Conservation (phyloP, 1,140 invertebrate genomes). For the Palaemon carinicauda region DNA sequence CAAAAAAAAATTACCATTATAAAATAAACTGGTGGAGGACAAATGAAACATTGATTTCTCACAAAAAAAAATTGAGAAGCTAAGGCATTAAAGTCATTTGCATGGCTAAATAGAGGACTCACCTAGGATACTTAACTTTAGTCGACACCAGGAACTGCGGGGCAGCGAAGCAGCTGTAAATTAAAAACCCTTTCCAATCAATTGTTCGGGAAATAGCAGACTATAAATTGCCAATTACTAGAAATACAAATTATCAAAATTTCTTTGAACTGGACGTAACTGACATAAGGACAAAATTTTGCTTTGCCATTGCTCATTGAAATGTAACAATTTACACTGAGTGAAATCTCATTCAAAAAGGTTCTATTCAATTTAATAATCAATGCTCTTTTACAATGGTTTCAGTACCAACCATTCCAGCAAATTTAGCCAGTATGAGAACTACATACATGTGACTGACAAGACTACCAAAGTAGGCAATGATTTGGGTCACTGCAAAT, state of each 20-base stretch:
- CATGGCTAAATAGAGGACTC: conserved; percentile 37
- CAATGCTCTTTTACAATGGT: too few species aligned
- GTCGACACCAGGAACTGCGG: background rate
- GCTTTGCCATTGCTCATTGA: too few species aligned
- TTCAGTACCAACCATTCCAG: background rate
- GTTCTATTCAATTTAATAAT: too few species aligned
- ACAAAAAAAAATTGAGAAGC: background rate
- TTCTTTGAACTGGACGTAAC: background rate
- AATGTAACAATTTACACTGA: background rate
- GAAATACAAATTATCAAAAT: background rate
- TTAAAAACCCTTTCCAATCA: conserved; percentile 52
- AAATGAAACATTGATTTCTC: too few species aligned
- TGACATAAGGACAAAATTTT: too few species aligned
- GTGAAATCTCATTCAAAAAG: background rate
- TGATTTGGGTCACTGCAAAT: background rate
- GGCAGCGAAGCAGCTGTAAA: conserved; percentile 32
- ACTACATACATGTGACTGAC: background rate
- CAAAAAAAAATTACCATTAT: too few species aligned
- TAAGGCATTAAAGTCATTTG: background rate
- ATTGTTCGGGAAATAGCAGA: background rate
- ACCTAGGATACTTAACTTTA: conserved; percentile 39
- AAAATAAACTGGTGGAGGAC: too few species aligned
- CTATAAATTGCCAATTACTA: conserved; percentile 28
- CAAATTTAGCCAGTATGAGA: background rate
- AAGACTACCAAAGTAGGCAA: background rate